phyloP scores from a whole-genome alignment of 2,888 invertebrate genomes.

The Taenaris catops region DNA sequence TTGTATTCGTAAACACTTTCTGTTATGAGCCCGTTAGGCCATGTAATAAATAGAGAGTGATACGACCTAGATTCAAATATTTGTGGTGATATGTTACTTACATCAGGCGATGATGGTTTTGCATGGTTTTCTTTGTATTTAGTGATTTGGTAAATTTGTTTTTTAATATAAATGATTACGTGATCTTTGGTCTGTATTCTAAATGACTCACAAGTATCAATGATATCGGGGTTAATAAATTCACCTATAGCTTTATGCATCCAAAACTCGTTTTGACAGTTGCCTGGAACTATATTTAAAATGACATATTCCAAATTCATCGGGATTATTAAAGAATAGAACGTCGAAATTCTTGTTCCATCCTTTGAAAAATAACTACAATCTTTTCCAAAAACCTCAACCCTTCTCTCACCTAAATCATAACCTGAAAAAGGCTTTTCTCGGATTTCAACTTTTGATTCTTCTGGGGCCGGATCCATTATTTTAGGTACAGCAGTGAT shows the following conservation, averaged over 20 bases:
- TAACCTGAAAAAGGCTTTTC: constrained; percentile 57
- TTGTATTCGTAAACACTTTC: constrained; percentile 55
- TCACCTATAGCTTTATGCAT: constrained; percentile 54
- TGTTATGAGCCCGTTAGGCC: constrained; percentile 66
- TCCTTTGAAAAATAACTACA: constrained; percentile 57
- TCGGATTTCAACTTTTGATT: constrained; percentile 24
- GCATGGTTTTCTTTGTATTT: constrained; percentile 30
- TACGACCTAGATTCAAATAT: constrained; percentile 37
- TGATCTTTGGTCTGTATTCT: constrained; percentile 53
- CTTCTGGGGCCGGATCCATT: constrained; percentile 17
- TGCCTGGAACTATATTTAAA: constrained; percentile 51
- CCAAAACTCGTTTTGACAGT: constrained; percentile 55
- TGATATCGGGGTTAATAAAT: constrained; percentile 30
- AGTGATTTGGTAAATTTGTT: constrained; percentile 37
- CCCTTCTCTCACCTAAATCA: constrained; percentile 58
- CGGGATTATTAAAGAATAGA: constrained; percentile 56
- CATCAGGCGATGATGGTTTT: constrained; percentile 25
- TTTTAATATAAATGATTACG: constrained; percentile 53
- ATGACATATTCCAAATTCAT: constrained; percentile 52
- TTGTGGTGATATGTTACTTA: constrained; percentile 21
- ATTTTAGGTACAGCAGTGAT: constrained; percentile 34
- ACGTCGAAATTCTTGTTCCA: constrained; percentile 48
- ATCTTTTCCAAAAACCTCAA: constrained; percentile 66
- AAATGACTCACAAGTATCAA: constrained; percentile 52
- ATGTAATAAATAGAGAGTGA: constrained; percentile 53